Conservation (phyloP, 2,888 invertebrate genomes). For the Phaedon cochleariae region DNA sequence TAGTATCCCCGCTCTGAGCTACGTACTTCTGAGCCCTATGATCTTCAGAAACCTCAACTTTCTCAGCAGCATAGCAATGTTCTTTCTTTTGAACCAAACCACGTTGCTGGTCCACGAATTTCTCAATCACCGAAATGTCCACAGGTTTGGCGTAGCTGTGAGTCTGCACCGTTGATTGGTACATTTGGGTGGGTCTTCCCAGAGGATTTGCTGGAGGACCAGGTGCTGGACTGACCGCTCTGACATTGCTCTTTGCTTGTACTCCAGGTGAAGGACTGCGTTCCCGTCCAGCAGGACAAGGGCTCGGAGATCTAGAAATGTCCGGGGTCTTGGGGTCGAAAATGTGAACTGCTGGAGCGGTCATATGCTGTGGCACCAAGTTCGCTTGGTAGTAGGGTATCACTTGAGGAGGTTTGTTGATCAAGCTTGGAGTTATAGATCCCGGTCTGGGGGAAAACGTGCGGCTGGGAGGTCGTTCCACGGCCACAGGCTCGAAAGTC, state of each 20-base stretch:
- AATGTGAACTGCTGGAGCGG: constrained; percentile 68
- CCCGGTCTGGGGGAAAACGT: constrained; percentile 67
- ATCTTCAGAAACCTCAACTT: constrained; percentile 33
- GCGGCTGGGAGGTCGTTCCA: constrained; percentile 62
- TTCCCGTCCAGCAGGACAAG: constrained; percentile 61
- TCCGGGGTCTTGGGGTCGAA: constrained; percentile 70
- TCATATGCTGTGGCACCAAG: constrained; percentile 73
- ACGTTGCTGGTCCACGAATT: constrained; percentile 12
- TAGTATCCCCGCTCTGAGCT: constrained; percentile 28
- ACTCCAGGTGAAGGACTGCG: constrained; percentile 56
- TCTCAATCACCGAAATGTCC: not conserved
- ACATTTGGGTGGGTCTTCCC: constrained; percentile 54
- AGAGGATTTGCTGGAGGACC: constrained; percentile 76
- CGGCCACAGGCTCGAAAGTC: constrained; percentile 72
- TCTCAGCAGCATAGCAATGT: constrained; percentile 24
- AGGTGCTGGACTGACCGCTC: constrained; percentile 75
- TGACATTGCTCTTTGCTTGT: constrained; percentile 51
- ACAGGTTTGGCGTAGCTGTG: constrained; percentile 28
- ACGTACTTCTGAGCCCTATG: constrained; percentile 35
- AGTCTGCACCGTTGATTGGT: constrained; percentile 38
- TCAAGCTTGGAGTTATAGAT: constrained; percentile 75
- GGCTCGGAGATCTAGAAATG: constrained; percentile 72
- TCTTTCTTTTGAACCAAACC: constrained; percentile 1
- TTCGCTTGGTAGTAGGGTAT: constrained; percentile 84
- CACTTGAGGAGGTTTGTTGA: constrained; percentile 77